Evolutionary conservation across 2,888 invertebrate species (phyloP), one percentile per base, ranked within the genome.

Genomic region (Calliopum simillimum): DNA sequence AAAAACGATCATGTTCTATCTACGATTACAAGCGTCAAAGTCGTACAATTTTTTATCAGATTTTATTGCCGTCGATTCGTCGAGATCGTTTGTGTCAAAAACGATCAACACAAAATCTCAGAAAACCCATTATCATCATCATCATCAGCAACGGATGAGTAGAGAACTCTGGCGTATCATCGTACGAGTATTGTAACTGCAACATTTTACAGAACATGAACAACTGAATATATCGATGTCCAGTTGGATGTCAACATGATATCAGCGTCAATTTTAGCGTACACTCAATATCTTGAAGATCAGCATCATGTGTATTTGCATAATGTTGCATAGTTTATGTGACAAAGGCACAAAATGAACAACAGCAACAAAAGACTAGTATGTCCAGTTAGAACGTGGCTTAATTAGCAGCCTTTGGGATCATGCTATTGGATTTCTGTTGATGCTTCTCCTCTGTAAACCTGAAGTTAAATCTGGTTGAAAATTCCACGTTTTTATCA

Each of bases 1-100:
- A 23, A 43, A 41, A 68, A 61, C 44, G 61, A 68, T 68, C 68
- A 43, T 68, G 68, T 68, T 67, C 47, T 21, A 51, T 46, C 58
- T 33, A 62, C 61, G 46, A 62, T 67, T 67, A 67, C 58, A 56
- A 56, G 25, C 56, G 47, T 49, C 49, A 46, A 33, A 43, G 59
- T 33, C n/a, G 43, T 46, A 49, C 25, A 79, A 80, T 80, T 74
- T 77, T 76, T 74, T 79, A 49, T 69, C 21, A 25, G 12, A 47
- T 66, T 66, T 66, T 66, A 66, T 66, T 41, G 58, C 19, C 12
- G 41, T n/a, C n/a, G n/a, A n/a, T 16, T 33, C 25, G 8, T 33
- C 49, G 53, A n/a, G n/a, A 51, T 41, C 51, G 51, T 41, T 33
- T 33, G 33, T 8, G 8, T 33, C 33, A 33, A 25, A 16, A 64